phyloP scores from a whole-genome alignment of 2,797 vertebrate genomes.

The Sebastes iracundus region DNA sequence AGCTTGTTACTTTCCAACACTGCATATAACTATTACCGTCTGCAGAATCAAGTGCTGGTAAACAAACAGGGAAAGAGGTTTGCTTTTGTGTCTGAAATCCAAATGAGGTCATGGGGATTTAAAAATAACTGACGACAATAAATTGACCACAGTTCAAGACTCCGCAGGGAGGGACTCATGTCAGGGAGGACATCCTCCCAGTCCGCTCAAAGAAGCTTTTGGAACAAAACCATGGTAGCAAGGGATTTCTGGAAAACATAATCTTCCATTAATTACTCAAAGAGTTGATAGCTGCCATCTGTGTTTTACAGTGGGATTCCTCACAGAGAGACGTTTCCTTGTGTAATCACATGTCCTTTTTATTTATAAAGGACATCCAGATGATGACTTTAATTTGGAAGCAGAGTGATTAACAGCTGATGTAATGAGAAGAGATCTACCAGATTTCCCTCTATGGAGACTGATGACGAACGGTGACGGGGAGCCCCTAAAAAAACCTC shows the following conservation, averaged over 20 bases:
- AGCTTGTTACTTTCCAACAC: too few relatives aligned
- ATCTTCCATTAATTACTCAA: slow-evolving; percentile 41
- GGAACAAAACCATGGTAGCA: slow-evolving; percentile 50
- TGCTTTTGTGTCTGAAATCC: slow-evolving; percentile 46
- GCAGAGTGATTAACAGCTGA: slow-evolving; percentile 14
- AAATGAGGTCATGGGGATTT: slow-evolving; percentile 58
- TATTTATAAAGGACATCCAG: background rate
- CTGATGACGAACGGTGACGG: slow-evolving; percentile 35
- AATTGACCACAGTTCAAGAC: slow-evolving; percentile 61
- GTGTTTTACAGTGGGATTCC: slow-evolving; percentile 46
- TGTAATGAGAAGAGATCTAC: slow-evolving; percentile 24
- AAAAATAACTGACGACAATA: slow-evolving; percentile 67
- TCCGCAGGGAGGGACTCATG: slow-evolving; percentile 29
- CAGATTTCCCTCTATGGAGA: slow-evolving; percentile 9
- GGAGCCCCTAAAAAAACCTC: slow-evolving; percentile 15
- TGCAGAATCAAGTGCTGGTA: background rate
- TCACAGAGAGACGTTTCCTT: background rate
- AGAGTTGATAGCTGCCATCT: slow-evolving; percentile 47
- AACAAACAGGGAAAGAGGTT: slow-evolving; percentile 36
- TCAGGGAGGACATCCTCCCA: slow-evolving; percentile 42
- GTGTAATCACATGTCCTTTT: slow-evolving; percentile 21
- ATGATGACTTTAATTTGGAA: slow-evolving; percentile 17
- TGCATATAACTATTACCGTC: background rate
- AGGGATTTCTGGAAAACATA: slow-evolving; percentile 50
- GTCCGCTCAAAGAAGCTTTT: slow-evolving; percentile 22